Evolutionary conservation across 1,140 invertebrate genomes (phyloP).

Genomic region (Saccostrea cuccullata): DNA sequence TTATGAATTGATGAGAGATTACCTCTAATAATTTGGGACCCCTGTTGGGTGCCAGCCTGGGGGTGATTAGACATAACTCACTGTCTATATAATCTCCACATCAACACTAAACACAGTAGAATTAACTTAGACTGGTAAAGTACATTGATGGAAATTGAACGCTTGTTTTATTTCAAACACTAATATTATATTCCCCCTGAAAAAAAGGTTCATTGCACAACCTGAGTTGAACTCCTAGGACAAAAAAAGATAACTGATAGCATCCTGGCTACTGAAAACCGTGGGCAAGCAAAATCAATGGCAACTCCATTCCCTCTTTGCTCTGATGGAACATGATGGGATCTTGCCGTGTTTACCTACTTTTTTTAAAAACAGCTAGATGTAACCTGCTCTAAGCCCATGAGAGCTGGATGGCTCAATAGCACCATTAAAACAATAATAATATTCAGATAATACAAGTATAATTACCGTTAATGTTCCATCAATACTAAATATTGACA

Average conservation of each 20-base stretch:
- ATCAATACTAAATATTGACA: not conserved
- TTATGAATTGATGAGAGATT: conserved; percentile 4
- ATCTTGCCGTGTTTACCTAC: not conserved
- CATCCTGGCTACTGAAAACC: not conserved
- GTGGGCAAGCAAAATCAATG: conserved; percentile 19
- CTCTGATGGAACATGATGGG: not conserved
- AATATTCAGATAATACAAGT: not conserved
- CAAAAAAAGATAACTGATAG: conserved; percentile 24
- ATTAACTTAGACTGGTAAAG: not conserved
- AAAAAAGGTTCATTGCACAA: not conserved
- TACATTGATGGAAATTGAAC: not conserved
- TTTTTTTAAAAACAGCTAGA: not conserved
- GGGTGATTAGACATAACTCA: conserved; percentile 11
- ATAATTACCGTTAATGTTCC: not conserved
- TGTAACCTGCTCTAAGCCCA: not conserved
- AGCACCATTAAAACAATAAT: not conserved
- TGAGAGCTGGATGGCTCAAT: not conserved
- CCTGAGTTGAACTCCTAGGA: conserved; percentile 4
- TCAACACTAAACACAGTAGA: not conserved
- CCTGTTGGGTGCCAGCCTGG: not conserved
- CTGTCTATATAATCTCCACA: conserved; percentile 7
- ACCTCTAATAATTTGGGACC: conserved; percentile 23
- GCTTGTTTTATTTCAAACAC: not conserved
- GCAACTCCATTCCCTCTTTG: not conserved
- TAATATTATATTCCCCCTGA: not conserved